Evolutionary conservation across 2,888 invertebrate genomes (phyloP).

Genomic region (Ametastegia equiseti): DNA sequence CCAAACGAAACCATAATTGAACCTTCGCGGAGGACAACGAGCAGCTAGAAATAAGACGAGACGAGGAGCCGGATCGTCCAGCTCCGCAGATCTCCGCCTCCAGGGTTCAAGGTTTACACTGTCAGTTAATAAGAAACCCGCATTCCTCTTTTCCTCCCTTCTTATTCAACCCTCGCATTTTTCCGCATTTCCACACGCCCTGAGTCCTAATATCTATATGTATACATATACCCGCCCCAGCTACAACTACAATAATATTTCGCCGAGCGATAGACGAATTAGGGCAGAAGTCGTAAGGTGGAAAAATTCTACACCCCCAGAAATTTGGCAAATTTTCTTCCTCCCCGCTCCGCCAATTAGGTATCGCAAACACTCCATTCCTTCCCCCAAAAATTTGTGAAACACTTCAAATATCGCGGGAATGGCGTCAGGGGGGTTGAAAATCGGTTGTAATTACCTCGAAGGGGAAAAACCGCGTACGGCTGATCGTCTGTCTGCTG

Average conservation of each 20-base stretch:
- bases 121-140: slow-evolving; percentile 23
- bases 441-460: slow-evolving; percentile 57
- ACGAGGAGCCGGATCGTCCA: too few species aligned
- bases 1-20: slow-evolving; percentile 44
- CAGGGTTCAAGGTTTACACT: slow-evolving; percentile 48
- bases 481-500: slow-evolving; percentile 54
- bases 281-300: too few species aligned
- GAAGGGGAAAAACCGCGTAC: slow-evolving; percentile 63
- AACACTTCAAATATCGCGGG: background rate
- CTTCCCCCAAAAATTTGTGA: too few species aligned
- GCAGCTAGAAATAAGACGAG: slow-evolving; percentile 50
- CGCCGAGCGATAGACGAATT: too few species aligned
- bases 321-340: too few species aligned
- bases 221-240: background rate
- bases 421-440: background rate
- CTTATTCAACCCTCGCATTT: background rate
- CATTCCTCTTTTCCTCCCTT: slow-evolving; percentile 2
- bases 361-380: too few species aligned
- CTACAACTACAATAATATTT: background rate
- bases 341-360: too few species aligned
- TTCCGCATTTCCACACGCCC: slow-evolving; percentile 28
- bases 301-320: too few species aligned
- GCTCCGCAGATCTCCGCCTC: background rate
- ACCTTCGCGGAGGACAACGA: slow-evolving; percentile 47
- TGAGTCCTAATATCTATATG: background rate